Percentiles rank a stretch among this genome's conserved stretches.
These are phyloP conservation scores for Linhomoeus sp. DNA, from an alignment of 2,888 invertebrate species.

Conservation along the genomic window DNA sequence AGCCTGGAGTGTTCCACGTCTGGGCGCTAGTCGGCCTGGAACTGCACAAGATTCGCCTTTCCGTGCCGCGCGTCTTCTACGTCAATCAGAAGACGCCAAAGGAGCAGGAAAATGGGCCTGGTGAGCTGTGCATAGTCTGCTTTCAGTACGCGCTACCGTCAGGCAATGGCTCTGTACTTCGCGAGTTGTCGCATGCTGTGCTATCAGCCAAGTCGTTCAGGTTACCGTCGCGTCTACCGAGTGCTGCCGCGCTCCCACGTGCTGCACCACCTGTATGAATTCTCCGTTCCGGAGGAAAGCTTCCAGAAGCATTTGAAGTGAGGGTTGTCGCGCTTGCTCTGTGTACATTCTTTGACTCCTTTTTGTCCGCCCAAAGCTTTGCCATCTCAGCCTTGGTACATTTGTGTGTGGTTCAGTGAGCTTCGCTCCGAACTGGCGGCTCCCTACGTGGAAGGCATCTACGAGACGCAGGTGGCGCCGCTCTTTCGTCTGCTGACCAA, in stretches of 20 bases:
- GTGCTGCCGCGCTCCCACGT: slow-evolving; percentile 68
- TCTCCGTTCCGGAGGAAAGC: slow-evolving; percentile 62
- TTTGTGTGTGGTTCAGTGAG: slow-evolving; percentile 35
- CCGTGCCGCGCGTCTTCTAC: slow-evolving; percentile 63
- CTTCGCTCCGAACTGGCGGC: slow-evolving; percentile 50
- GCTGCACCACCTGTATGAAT: slow-evolving; percentile 63
- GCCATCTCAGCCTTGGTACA: no score
- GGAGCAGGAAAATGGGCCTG: slow-evolving; percentile 35
- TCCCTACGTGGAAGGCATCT: slow-evolving; percentile 87
- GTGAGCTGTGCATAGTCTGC: slow-evolving; percentile 11
- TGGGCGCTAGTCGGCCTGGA: slow-evolving; percentile 74
- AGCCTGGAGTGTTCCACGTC: slow-evolving; percentile 60
- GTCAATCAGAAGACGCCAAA: slow-evolving; percentile 60
- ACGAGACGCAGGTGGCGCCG: slow-evolving; percentile 78
- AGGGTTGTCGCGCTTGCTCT: slow-evolving; percentile 6
- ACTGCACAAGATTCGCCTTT: slow-evolving; percentile 46
- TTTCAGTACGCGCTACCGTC: no score
- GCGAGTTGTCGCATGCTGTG: no score
- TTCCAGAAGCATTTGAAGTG: slow-evolving; percentile 40
- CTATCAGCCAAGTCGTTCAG: no score
- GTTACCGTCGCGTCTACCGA: slow-evolving; percentile 59
- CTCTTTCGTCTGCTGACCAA: slow-evolving; percentile 63
- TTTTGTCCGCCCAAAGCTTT: slow-evolving; percentile 13
- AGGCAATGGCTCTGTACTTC: no score
- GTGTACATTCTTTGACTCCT: no score